Evolutionary conservation across 2,113 vertebrate genomes (phyloP).

Genomic region (Mesoclemmys tuberculata): DNA sequence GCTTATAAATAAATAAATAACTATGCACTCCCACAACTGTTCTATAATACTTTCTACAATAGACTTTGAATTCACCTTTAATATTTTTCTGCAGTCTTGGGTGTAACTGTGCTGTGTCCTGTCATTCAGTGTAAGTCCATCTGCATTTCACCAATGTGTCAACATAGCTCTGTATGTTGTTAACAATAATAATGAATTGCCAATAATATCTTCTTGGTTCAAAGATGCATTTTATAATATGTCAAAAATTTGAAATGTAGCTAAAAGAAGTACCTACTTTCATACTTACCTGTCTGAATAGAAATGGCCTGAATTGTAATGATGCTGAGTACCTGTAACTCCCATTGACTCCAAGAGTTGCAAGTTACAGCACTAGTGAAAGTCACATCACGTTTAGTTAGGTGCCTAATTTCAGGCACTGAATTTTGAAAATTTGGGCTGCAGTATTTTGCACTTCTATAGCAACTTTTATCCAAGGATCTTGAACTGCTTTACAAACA

Average conservation of each 20-base stretch:
- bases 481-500: too few species aligned
- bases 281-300: background rate
- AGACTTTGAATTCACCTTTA: background rate
- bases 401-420: too few species aligned
- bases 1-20: background rate
- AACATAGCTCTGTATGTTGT: background rate
- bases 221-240: too few species aligned
- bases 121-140: background rate
- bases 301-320: background rate
- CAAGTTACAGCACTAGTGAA: too few species aligned
- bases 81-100: background rate
- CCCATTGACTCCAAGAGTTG: background rate
- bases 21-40: background rate
- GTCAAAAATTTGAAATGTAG: too few species aligned
- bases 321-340: background rate
- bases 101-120: background rate
- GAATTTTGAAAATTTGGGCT: too few species aligned
- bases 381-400: too few species aligned
- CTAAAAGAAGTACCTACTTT: too few species aligned
- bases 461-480: too few species aligned
- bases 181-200: background rate
- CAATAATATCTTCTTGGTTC: background rate
- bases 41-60: background rate
- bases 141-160: background rate
- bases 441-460: too few species aligned